Percentiles rank a stretch among this genome's conserved stretches.
These are phyloP conservation scores for Solea senegalensis DNA, from an alignment of 2,113 vertebrate genomes.

Conservation along the genomic window DNA sequence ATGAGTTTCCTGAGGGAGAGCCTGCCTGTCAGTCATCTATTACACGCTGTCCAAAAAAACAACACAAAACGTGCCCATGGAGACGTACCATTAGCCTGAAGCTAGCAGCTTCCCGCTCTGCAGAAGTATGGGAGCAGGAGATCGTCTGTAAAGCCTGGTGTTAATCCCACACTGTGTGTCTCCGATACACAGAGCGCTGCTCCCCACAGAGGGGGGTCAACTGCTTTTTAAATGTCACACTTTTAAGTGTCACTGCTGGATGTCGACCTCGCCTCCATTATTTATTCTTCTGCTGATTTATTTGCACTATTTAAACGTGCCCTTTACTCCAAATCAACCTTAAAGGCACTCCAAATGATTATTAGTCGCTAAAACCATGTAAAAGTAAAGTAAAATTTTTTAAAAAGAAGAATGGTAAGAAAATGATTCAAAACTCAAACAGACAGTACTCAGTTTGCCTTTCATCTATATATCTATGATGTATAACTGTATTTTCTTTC, in stretches of 20 bases:
- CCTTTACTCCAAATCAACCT: not conserved
- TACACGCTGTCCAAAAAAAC: no score
- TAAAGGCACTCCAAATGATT: no score
- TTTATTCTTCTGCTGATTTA: not conserved
- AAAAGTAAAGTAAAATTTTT: no score
- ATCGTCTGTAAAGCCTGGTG: conserved; percentile 21
- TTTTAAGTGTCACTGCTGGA: conserved; percentile 32
- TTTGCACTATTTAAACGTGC: conserved; percentile 8
- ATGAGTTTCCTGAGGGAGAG: no score
- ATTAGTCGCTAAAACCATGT: no score
- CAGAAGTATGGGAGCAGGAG: conserved; percentile 21
- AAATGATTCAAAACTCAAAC: not conserved
- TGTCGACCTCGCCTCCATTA: conserved; percentile 11
- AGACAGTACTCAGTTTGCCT: no score
- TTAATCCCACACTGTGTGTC: conserved; percentile 32
- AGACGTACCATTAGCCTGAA: conserved; percentile 1
- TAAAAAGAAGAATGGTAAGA: no score
- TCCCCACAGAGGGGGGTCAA: conserved; percentile 31
- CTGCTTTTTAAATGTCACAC: conserved; percentile 46
- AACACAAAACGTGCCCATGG: no score
- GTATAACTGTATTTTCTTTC: not conserved
- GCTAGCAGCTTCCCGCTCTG: conserved; percentile 19
- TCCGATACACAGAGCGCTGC: conserved; percentile 6
- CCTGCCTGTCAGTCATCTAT: no score
- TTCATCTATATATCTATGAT: no score